A percentile compares a stretch with the other conserved stretches of the same genome.
Evolutionary conservation across 2,797 vertebrate genomes (phyloP).

Genomic region (Yasuhikotakia modesta): DNA sequence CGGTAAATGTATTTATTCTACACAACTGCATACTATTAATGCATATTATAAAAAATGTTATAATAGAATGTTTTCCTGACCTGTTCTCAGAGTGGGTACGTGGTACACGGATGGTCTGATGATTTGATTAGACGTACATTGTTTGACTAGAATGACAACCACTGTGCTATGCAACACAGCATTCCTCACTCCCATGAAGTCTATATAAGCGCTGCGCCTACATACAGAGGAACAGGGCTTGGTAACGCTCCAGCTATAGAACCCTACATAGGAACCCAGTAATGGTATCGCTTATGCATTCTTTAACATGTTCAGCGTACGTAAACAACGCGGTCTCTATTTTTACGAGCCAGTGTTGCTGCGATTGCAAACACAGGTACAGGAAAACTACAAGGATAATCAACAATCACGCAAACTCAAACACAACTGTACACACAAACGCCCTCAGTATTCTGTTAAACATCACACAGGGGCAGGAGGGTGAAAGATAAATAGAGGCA

Average conservation of each 20-base stretch:
- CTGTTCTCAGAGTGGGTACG: background rate
- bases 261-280: slow-evolving; percentile 39
- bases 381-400: slow-evolving; percentile 21
- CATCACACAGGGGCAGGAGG: slow-evolving; percentile 17
- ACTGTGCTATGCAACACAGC: background rate
- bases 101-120: background rate
- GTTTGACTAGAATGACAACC: background rate
- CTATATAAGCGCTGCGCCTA: slow-evolving; percentile 55
- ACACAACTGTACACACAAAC: slow-evolving; percentile 7
- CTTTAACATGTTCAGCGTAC: background rate
- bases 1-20: too few relatives aligned
- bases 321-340: slow-evolving; percentile 16
- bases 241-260: slow-evolving; percentile 41
- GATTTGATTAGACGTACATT: background rate
- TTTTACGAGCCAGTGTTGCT: slow-evolving; percentile 20
- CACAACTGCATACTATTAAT: background rate
- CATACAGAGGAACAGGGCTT: slow-evolving; percentile 46
- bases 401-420: slow-evolving; percentile 21
- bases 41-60: background rate
- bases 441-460: slow-evolving; percentile 14
- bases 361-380: slow-evolving; percentile 17
- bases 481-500: slow-evolving; percentile 27
- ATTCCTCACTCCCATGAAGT: slow-evolving; percentile 6
- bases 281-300: slow-evolving; percentile 4
- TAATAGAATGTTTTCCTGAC: background rate